phyloP scores from a whole-genome alignment of 2,797 vertebrate genomes.

The Eptatretus atami region DNA sequence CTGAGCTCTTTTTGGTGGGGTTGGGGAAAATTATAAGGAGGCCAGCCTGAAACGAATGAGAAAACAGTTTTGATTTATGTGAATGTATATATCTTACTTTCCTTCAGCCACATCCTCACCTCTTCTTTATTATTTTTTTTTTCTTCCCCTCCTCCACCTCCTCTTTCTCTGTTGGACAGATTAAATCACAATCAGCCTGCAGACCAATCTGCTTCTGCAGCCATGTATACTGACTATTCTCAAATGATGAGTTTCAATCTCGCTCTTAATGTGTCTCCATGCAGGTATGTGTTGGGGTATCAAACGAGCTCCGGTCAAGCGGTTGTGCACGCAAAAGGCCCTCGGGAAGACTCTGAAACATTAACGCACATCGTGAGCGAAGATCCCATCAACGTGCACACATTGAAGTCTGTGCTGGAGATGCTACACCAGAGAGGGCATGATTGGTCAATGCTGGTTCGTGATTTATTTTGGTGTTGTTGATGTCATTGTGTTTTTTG shows the following conservation, averaged over 20 bases:
- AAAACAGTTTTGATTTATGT: too few relatives aligned
- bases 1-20: too few relatives aligned
- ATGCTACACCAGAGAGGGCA: too few relatives aligned
- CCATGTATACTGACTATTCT: neutral
- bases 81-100: too few relatives aligned
- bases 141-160: too few relatives aligned
- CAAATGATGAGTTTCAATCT: neutral
- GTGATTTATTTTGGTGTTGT: neutral
- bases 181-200: neutral
- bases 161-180: too few relatives aligned
- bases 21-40: too few relatives aligned
- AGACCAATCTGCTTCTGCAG: neutral
- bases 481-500: slow-evolving; percentile 7
- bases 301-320: slow-evolving; percentile 35
- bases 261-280: slow-evolving; percentile 6
- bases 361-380: slow-evolving; percentile 37
- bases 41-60: too few relatives aligned
- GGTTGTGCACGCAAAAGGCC: slow-evolving; percentile 25
- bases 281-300: slow-evolving; percentile 56
- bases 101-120: too few relatives aligned
- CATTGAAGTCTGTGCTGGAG: slow-evolving; percentile 29
- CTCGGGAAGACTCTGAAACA: slow-evolving; percentile 17
- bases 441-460: neutral
- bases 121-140: too few relatives aligned
- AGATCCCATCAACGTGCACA: slow-evolving; percentile 15